These are phyloP conservation scores for Pterophyllum scalare DNA, from an alignment of 2,113 vertebrate genomes.

Conservation along the genomic window DNA sequence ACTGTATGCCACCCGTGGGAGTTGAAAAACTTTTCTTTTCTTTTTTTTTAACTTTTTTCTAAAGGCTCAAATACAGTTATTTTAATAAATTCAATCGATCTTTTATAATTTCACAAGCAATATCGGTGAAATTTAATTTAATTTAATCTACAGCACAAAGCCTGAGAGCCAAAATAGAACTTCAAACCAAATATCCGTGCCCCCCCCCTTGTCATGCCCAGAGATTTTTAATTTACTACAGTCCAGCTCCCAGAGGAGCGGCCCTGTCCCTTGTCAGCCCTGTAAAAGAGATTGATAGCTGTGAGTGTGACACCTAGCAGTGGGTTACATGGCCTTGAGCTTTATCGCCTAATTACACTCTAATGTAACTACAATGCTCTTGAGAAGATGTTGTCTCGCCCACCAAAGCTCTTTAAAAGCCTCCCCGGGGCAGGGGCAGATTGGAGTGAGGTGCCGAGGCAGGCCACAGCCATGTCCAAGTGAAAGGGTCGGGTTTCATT, in stretches of 20 bases:
- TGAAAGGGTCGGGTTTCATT: slow-evolving; percentile 53
- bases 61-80: background rate
- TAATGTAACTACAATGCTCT: slow-evolving; percentile 80
- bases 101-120: background rate
- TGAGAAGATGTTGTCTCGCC: slow-evolving; percentile 79
- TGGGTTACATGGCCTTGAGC: slow-evolving; percentile 78
- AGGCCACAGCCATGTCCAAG: slow-evolving; percentile 49
- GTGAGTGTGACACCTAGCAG: slow-evolving; percentile 69
- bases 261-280: slow-evolving; percentile 14
- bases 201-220: slow-evolving; percentile 18
- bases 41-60: background rate
- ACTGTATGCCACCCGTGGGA: too few relatives aligned
- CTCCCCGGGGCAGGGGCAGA: slow-evolving; percentile 78
- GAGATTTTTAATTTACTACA: slow-evolving; percentile 64
- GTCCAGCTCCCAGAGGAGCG: slow-evolving; percentile 55
- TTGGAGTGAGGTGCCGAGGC: slow-evolving; percentile 57
- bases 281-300: slow-evolving; percentile 76
- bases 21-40: background rate
- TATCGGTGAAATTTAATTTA: background rate
- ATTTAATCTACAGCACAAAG: slow-evolving; percentile 28
- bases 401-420: slow-evolving; percentile 81
- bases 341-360: slow-evolving; percentile 80
- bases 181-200: slow-evolving; percentile 20
- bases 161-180: slow-evolving; percentile 24
- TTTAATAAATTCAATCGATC: background rate